Evolutionary conservation across 2,797 vertebrate species (phyloP), one percentile per base, ranked within the genome.

Genomic region (Diplodus sargus): DNA sequence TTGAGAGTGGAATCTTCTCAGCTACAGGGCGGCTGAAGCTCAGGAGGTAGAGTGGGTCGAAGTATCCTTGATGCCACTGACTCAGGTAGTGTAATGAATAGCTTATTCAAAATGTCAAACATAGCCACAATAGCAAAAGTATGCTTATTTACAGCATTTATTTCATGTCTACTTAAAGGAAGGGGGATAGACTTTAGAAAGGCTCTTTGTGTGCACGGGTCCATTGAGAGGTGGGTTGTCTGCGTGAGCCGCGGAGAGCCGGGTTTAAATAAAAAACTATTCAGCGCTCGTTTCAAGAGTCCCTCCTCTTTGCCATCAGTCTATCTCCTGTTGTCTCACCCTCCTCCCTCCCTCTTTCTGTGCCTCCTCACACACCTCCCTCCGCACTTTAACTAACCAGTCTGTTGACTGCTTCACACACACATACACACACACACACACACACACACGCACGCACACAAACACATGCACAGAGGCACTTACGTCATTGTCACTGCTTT

Each of bases 401-500:
- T 78, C 47, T 69, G 43, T 70, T 76, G 51, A 76, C 52, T 1
- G 13, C 8, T 48, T 8, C 70, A 60, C 60, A 64, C 51, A 70
- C 25, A 68, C 23, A 48, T 47, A 69, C 30, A 73, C 64, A 74
- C 51, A 64, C 39, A 69, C n/a, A 45, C 16, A 58, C 56, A 59
- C 66, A 68, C 59, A 60, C 61, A 76, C 39, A 61, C 30, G 65
- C n/a, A 45, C 16, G 54, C 56, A 59, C 66, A 68, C 59, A 60
- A 57, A 76, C 39, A 61, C 30, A 67, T 23, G 18, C 45, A 74
- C 28, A 59, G 10, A 56, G 25, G 30, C 72, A 13, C 54, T 81
- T 65, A 76, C 53, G 47, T 87, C 80, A 84, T 22, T 2, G 12
- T 53, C 78, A 67, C 60, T 23, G 69, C 70, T 70, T 85, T 88